phyloP scores from a whole-genome alignment of 1,140 invertebrate species.

The Drosophila biarmipes region DNA sequence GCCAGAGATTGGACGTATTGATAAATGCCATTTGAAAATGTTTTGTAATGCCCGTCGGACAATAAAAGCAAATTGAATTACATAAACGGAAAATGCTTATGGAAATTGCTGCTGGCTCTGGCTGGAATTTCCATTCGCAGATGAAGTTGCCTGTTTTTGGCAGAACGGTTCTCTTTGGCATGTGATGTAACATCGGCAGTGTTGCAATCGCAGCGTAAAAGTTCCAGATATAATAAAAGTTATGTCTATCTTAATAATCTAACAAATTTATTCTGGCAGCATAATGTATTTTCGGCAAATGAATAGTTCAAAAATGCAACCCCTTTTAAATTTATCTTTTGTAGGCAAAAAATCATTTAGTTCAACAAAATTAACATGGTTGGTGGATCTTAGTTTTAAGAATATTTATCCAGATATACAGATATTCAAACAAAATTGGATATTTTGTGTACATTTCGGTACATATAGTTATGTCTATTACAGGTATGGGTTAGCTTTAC shows the following conservation, averaged over 20 bases:
- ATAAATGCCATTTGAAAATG: constrained; percentile 69
- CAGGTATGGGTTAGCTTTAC: neutral
- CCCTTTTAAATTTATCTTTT: too few relatives aligned
- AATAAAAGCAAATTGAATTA: constrained; percentile 75
- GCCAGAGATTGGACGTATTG: constrained; percentile 59
- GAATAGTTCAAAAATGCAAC: too few relatives aligned
- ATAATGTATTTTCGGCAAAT: too few relatives aligned
- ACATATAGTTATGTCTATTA: neutral
- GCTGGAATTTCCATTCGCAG: constrained; percentile 31
- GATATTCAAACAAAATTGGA: neutral
- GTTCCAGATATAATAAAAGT: too few relatives aligned
- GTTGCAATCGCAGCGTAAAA: neutral
- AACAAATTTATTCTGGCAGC: neutral
- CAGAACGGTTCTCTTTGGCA: neutral
- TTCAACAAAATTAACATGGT: too few relatives aligned
- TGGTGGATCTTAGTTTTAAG: too few relatives aligned
- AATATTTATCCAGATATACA: too few relatives aligned
- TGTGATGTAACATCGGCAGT: neutral
- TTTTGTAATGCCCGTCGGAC: constrained; percentile 63
- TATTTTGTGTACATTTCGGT: too few relatives aligned
- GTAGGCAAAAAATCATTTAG: too few relatives aligned
- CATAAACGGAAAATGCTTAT: constrained; percentile 43
- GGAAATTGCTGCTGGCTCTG: constrained; percentile 17
- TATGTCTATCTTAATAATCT: too few relatives aligned
- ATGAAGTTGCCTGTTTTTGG: constrained; percentile 12